Percentiles rank a stretch among this genome's conserved stretches.
These are phyloP conservation scores for Nomada ferruginata DNA, from an alignment of 2,888 invertebrate species.

Conservation along the genomic window DNA sequence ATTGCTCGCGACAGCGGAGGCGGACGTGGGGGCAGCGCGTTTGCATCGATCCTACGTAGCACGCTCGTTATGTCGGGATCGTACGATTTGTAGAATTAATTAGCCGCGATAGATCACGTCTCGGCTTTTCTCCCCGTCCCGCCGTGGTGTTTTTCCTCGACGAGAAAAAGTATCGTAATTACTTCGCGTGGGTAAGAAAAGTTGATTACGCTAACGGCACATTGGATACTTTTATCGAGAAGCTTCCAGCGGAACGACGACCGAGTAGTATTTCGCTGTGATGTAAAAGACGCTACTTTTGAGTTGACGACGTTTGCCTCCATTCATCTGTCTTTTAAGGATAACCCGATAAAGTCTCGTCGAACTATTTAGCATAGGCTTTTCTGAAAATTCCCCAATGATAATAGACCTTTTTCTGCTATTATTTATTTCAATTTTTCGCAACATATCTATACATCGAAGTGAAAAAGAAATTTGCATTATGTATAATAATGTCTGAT, in stretches of 20 bases:
- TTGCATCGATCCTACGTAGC: slow-evolving; percentile 30
- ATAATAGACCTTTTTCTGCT: too few relatives aligned
- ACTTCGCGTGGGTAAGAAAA: slow-evolving; percentile 51
- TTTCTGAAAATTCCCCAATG: too few relatives aligned
- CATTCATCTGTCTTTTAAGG: neutral
- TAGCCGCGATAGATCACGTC: slow-evolving; percentile 41
- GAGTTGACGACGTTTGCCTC: neutral
- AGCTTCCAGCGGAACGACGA: slow-evolving; percentile 4
- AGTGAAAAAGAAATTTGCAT: too few relatives aligned
- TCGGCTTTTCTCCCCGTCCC: neutral
- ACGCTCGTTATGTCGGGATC: slow-evolving; percentile 35
- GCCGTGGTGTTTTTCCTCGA: neutral
- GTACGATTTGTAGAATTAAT: slow-evolving; percentile 57
- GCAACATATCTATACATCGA: too few relatives aligned
- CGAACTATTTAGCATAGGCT: too few relatives aligned
- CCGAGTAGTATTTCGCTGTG: too few relatives aligned
- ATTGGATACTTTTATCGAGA: neutral
- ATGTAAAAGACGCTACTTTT: neutral
- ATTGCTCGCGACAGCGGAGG: neutral
- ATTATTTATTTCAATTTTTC: too few relatives aligned
- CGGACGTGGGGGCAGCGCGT: slow-evolving; percentile 9
- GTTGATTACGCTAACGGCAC: slow-evolving; percentile 54
- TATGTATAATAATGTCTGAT: too few relatives aligned
- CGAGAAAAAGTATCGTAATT: slow-evolving; percentile 47
- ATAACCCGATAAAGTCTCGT: too few relatives aligned